Percentiles rank a stretch among this genome's conserved stretches.
Evolutionary conservation across 2,888 invertebrate genomes (phyloP).

Genomic region (Meloe dianella): DNA sequence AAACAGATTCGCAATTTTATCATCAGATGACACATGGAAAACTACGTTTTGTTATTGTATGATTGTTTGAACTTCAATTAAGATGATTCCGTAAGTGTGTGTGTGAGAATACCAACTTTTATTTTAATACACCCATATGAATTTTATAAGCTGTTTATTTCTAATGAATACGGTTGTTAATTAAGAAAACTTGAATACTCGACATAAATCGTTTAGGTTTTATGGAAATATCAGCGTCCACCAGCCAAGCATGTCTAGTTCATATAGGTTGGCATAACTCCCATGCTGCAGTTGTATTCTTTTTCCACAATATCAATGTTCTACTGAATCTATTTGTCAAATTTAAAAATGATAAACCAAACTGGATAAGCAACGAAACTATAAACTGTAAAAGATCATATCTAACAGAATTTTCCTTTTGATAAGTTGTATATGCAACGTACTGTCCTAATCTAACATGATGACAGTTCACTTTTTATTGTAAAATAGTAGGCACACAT

Average conservation of each 20-base stretch:
- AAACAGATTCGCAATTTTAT: background rate
- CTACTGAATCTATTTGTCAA: background rate
- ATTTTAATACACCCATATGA: no score
- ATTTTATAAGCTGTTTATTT: background rate
- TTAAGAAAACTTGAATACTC: background rate
- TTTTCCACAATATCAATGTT: background rate
- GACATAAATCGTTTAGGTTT: background rate
- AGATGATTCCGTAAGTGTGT: background rate
- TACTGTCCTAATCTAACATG: background rate
- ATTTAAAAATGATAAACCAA: background rate
- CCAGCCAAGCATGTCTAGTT: slow-evolving; percentile 3
- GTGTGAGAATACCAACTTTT: background rate
- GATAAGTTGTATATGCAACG: background rate
- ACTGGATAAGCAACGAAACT: no score
- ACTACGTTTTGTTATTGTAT: background rate
- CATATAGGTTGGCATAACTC: background rate
- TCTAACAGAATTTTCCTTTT: background rate
- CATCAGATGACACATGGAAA: slow-evolving; percentile 6
- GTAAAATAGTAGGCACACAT: slow-evolving; percentile 7
- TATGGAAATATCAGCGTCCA: background rate
- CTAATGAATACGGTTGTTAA: background rate
- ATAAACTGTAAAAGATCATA: no score
- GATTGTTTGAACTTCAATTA: background rate
- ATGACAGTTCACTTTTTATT: slow-evolving; percentile 7
- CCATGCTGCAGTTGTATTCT: background rate